phyloP scores from a whole-genome alignment of 1,140 invertebrate genomes.

The Cepaea nemoralis region DNA sequence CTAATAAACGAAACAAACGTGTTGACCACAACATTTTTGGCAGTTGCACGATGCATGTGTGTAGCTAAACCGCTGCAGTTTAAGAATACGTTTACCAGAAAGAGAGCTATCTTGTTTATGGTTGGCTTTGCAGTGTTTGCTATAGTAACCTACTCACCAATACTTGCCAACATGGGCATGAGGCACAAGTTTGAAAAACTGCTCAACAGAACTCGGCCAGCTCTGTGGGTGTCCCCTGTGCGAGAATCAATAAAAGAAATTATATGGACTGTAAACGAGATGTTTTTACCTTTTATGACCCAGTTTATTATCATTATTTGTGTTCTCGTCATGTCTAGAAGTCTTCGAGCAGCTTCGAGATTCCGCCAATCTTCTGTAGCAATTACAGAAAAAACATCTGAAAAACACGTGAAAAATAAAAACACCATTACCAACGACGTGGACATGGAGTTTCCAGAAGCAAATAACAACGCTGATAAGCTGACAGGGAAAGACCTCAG shows the following conservation, averaged over 20 bases:
- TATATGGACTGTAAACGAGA: not conserved
- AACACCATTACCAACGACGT: no score
- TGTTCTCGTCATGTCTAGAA: not conserved
- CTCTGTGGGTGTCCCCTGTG: not conserved
- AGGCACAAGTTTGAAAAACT: not conserved
- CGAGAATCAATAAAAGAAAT: not conserved
- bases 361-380: no score
- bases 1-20: not conserved
- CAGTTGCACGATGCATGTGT: no score
- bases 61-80: no score
- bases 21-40: slow-evolving; percentile 1
- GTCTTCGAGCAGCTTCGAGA: no score
- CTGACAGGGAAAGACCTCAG: no score
- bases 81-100: not conserved
- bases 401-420: no score
- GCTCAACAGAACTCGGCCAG: not conserved
- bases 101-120: not conserved
- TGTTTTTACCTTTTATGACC: not conserved
- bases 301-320: not conserved
- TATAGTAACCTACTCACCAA: not conserved
- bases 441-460: no score
- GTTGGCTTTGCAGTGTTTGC: not conserved
- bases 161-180: not conserved
- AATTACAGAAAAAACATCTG: no score
- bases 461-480: no score